Evolutionary conservation across 2,888 invertebrate genomes (phyloP).

Genomic region (Panorpa germanica): DNA sequence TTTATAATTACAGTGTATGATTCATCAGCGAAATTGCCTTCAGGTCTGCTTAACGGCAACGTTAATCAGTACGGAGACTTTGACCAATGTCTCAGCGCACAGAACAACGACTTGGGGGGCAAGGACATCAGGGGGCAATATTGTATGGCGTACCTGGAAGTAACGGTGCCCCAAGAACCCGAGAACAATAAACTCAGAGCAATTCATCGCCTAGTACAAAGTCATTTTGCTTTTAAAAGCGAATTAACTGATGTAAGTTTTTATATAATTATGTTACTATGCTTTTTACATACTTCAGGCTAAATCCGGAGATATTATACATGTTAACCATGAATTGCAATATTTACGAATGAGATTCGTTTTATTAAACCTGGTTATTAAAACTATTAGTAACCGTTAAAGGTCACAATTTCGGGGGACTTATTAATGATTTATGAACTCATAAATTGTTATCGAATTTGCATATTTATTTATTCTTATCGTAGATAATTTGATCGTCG

Average conservation of each 20-base stretch:
- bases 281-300: no score
- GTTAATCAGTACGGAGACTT: constrained; percentile 43
- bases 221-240: constrained; percentile 42
- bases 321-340: no score
- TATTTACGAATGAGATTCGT: no score
- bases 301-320: no score
- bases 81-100: constrained; percentile 25
- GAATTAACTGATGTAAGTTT: constrained; percentile 44
- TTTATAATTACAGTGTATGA: constrained; percentile 35
- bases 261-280: no score
- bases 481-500: no score
- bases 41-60: constrained; percentile 43
- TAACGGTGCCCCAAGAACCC: constrained; percentile 29
- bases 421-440: no score
- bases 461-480: no score
- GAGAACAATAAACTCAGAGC: constrained; percentile 26
- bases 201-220: constrained; percentile 32
- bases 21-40: constrained; percentile 41
- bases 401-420: no score
- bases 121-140: constrained; percentile 35
- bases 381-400: no score
- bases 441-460: no score
- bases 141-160: constrained; percentile 40
- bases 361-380: no score
- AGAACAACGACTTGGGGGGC: constrained; percentile 14